phyloP scores from a whole-genome alignment of 2,888 invertebrate genomes.

The Drymonia ruficornis region DNA sequence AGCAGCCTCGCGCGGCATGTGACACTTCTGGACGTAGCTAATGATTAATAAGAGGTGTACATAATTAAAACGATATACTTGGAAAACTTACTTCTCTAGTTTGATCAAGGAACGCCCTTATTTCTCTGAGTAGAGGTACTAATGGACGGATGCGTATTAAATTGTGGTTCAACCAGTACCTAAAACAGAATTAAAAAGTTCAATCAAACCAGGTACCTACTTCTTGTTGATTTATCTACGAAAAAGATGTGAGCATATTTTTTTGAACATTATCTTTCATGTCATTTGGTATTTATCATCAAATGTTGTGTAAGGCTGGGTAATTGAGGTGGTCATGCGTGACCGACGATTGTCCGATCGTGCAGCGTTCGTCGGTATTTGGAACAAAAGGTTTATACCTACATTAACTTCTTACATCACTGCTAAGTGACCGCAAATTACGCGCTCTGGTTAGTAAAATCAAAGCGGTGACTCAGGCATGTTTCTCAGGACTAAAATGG shows the following conservation, averaged over 20 bases:
- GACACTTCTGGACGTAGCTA: no score
- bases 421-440: conserved; percentile 16
- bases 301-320: conserved; percentile 22
- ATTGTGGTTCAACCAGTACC: conserved; percentile 91
- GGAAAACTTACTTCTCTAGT: conserved; percentile 85
- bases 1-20: no score
- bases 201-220: not conserved
- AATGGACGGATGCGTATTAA: conserved; percentile 88
- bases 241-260: not conserved
- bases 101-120: conserved; percentile 87
- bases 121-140: conserved; percentile 87
- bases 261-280: not conserved
- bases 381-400: conserved; percentile 20
- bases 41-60: no score
- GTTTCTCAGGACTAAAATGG: not conserved
- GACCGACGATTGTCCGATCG: conserved; percentile 28
- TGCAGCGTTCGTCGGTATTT: conserved; percentile 23
- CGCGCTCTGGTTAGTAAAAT: conserved; percentile 12
- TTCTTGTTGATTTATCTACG: not conserved
- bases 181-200: conserved; percentile 52
- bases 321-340: conserved; percentile 45
- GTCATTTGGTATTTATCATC: not conserved
- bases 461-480: conserved; percentile 1
- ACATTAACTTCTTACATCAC: conserved; percentile 19
- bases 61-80: not conserved